A percentile compares a stretch with the other conserved stretches of the same genome.
These are phyloP conservation scores for Drosophila meridionalis DNA, from an alignment of 2,888 invertebrate species.

Conservation along the genomic window DNA sequence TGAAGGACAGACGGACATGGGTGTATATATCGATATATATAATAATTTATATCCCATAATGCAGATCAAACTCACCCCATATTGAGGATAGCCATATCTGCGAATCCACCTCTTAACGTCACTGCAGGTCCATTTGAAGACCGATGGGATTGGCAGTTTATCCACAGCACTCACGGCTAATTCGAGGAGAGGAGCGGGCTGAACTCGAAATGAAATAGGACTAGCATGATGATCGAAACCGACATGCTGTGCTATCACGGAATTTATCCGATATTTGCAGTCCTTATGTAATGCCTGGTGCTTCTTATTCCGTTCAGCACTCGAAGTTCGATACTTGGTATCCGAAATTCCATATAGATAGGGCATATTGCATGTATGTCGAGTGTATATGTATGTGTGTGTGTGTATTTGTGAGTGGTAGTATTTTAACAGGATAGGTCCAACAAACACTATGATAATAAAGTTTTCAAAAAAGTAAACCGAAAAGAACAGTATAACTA, in stretches of 20 bases:
- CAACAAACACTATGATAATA: constrained; percentile 1
- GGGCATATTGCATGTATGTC: constrained; percentile 41
- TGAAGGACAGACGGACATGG: not conserved
- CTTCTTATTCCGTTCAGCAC: not conserved
- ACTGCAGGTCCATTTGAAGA: constrained; percentile 85
- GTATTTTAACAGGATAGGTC: not conserved
- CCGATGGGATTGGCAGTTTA: constrained; percentile 82
- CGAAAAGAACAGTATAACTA: not conserved
- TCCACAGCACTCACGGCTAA: constrained; percentile 83
- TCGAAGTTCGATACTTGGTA: constrained; percentile 55
- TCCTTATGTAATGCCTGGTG: not conserved
- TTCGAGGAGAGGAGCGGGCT: constrained; percentile 85
- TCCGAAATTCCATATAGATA: constrained; percentile 70
- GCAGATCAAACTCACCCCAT: constrained; percentile 83
- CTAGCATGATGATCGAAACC: constrained; percentile 57
- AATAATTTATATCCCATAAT: no score
- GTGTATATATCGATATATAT: no score
- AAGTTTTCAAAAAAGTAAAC: not conserved
- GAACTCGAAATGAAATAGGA: constrained; percentile 71
- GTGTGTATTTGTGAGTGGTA: not conserved
- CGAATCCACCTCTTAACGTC: constrained; percentile 86
- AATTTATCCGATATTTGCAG: constrained; percentile 32
- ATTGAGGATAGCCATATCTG: constrained; percentile 85
- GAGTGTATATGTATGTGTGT: not conserved
- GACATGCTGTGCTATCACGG: not conserved